A percentile compares a stretch with the other conserved stretches of the same genome.
Conservation (phyloP, 2,797 vertebrate species). For the Uromys caudimaculatus region DNA sequence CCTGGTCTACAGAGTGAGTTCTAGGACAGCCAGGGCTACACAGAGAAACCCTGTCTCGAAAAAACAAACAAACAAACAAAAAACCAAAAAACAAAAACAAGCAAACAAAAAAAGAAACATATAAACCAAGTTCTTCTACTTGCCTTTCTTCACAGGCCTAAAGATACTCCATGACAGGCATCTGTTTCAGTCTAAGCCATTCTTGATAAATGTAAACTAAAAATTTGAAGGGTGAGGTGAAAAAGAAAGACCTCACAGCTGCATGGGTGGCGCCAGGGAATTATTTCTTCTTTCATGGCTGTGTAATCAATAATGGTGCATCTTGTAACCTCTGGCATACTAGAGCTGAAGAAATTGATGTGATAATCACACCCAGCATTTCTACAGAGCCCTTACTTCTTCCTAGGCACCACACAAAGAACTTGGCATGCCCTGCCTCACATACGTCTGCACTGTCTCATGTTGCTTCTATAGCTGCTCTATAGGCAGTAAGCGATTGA, state of each 20-base stretch:
- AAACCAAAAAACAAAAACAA: too few relatives aligned
- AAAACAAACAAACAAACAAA: too few relatives aligned
- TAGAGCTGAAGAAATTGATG: neutral
- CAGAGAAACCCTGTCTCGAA: too few relatives aligned
- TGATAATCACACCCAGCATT: neutral
- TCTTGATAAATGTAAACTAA: slow-evolving; percentile 39
- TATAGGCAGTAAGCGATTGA: neutral
- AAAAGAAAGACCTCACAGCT: neutral
- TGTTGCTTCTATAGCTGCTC: neutral
- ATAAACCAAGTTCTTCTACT: neutral
- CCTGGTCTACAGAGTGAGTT: too few relatives aligned
- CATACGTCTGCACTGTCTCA: neutral
- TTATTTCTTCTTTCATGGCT: neutral
- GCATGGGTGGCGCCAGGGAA: neutral
- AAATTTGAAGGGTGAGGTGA: slow-evolving; percentile 23
- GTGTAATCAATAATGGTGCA: neutral
- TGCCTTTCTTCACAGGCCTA: neutral
- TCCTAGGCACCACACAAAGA: neutral
- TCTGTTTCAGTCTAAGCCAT: neutral
- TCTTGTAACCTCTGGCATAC: neutral
- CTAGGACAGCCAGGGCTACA: too few relatives aligned
- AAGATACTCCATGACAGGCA: neutral
- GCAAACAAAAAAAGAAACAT: too few relatives aligned
- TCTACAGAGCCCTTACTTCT: neutral
- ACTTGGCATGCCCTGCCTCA: neutral